Percentiles rank a stretch among this genome's conserved stretches.
These are phyloP conservation scores for Criorhina ranunculi DNA, from an alignment of 2,888 invertebrate genomes.

Conservation along the genomic window DNA sequence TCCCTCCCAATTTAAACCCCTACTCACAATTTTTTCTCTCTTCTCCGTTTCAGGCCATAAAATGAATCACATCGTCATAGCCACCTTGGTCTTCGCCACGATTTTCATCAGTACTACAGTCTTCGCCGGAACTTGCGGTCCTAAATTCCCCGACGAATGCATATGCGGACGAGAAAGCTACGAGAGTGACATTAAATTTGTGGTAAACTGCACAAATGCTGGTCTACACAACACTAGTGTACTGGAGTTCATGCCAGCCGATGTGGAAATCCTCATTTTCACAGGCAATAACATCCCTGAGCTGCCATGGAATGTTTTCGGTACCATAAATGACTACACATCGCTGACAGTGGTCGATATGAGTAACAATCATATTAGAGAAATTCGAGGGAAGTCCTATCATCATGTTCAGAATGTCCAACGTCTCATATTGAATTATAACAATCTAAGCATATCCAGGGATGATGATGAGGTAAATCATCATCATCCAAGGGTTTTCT, in stretches of 20 bases:
- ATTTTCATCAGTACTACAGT: constrained; percentile 57
- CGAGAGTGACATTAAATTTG: constrained; percentile 85
- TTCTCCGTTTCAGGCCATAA: constrained; percentile 43
- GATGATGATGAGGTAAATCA: constrained; percentile 86
- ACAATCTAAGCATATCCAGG: constrained; percentile 87
- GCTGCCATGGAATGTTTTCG: constrained; percentile 90
- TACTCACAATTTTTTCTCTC: background rate
- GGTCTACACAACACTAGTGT: constrained; percentile 87
- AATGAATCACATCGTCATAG: constrained; percentile 53
- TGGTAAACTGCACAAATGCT: constrained; percentile 90
- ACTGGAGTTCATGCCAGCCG: constrained; percentile 87
- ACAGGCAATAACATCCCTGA: constrained; percentile 88
- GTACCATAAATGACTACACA: constrained; percentile 86
- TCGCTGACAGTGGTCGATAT: constrained; percentile 89
- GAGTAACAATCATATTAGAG: constrained; percentile 89
- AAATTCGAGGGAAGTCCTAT: constrained; percentile 90
- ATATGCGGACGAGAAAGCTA: constrained; percentile 86
- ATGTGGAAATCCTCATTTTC: constrained; percentile 89
- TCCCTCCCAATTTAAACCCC: background rate
- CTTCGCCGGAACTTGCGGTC: constrained; percentile 83
- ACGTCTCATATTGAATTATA: constrained; percentile 89
- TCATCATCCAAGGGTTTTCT: constrained; percentile 89
- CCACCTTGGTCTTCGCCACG: constrained; percentile 29
- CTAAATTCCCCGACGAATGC: constrained; percentile 85
- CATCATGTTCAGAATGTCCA: constrained; percentile 90